Conservation (phyloP, 2,797 vertebrate species). For the Hyperoplus lanceolatus region DNA sequence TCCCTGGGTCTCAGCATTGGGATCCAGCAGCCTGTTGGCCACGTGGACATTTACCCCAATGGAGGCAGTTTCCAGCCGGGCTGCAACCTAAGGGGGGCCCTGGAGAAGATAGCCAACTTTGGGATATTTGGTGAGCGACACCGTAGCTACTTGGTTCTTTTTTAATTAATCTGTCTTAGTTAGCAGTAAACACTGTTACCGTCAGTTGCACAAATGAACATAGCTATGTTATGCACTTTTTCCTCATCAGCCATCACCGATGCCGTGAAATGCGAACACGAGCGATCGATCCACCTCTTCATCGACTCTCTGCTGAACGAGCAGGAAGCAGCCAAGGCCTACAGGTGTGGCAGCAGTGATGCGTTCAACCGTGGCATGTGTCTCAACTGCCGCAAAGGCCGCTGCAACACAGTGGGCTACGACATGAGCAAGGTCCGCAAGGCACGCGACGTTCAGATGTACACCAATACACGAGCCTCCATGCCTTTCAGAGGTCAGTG, state of each 20-base stretch:
- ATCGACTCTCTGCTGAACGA: slow-evolving; percentile 95
- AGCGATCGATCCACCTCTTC: slow-evolving; percentile 95
- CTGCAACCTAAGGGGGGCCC: slow-evolving; percentile 83
- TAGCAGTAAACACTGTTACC: slow-evolving; percentile 30
- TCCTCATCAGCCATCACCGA: slow-evolving; percentile 89
- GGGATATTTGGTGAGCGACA: slow-evolving; percentile 82
- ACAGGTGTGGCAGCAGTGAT: slow-evolving; percentile 91
- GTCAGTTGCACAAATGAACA: slow-evolving; percentile 51
- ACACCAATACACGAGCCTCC: slow-evolving; percentile 91
- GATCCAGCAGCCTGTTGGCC: slow-evolving; percentile 87
- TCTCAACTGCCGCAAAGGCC: slow-evolving; percentile 92
- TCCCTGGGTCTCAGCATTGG: slow-evolving; percentile 87
- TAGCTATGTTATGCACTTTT: slow-evolving; percentile 16
- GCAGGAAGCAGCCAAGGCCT: slow-evolving; percentile 89
- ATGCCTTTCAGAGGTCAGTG: slow-evolving; percentile 95
- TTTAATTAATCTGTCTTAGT: slow-evolving; percentile 45
- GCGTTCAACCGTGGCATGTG: slow-evolving; percentile 94
- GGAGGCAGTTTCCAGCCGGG: slow-evolving; percentile 87
- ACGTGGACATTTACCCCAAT: slow-evolving; percentile 88
- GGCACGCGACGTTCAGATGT: slow-evolving; percentile 91
- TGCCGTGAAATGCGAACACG: slow-evolving; percentile 94
- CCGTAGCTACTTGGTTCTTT: slow-evolving; percentile 24
- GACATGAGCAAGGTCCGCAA: slow-evolving; percentile 89
- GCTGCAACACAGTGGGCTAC: slow-evolving; percentile 95
- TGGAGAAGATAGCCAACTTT: slow-evolving; percentile 83